Percentiles rank a stretch among this genome's conserved stretches.
Conservation (phyloP, 2,888 invertebrate species). For the Andrena fulva region DNA sequence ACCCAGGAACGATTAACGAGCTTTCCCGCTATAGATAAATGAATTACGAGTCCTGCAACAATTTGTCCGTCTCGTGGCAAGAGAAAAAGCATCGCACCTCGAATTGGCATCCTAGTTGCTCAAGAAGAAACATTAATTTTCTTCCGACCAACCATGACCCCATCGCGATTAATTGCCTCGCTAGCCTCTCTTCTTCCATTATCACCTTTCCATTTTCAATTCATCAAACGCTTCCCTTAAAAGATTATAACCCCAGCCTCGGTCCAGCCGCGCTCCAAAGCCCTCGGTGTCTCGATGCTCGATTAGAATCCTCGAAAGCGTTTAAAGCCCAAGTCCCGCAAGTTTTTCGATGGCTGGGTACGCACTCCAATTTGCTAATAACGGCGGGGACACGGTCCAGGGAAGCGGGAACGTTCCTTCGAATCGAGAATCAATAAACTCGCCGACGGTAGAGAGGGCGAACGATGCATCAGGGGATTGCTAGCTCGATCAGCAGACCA, state of each 20-base stretch:
- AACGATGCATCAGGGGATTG: conserved; percentile 37
- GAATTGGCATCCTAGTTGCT: neutral
- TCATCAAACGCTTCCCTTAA: neutral
- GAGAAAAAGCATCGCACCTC: neutral
- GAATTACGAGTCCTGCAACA: neutral
- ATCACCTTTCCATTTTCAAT: neutral
- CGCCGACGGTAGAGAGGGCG: conserved; percentile 13
- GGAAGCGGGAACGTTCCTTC: neutral
- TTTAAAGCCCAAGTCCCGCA: neutral
- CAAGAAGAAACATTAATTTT: neutral
- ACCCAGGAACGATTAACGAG: neutral
- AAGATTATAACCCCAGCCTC: neutral
- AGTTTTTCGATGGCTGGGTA: neutral
- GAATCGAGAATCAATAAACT: conserved; percentile 67
- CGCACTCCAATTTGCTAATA: conserved; percentile 50
- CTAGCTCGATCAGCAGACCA: conserved; percentile 48
- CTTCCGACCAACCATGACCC: neutral
- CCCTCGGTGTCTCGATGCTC: neutral
- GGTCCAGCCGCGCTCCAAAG: neutral
- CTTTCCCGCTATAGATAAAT: neutral
- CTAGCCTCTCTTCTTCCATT: no score
- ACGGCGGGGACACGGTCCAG: conserved; percentile 25
- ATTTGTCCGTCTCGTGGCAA: neutral
- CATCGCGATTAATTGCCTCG: neutral
- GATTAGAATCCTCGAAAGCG: neutral